Conservation (phyloP, 1,140 invertebrate genomes). For the Episyrphus balteatus region DNA sequence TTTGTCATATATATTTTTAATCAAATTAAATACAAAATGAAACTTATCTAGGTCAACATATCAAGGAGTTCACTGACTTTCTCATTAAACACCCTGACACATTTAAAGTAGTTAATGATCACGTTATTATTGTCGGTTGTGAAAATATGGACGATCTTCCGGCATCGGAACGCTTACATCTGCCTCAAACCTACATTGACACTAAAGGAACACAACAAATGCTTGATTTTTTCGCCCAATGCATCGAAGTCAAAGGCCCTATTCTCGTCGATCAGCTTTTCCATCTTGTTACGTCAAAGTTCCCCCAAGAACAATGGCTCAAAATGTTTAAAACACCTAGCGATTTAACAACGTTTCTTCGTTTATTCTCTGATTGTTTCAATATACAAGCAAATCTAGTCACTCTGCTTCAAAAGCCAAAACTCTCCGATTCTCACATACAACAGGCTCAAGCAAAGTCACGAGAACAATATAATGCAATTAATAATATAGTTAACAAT, state of each 20-base stretch:
- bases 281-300: conserved; percentile 62
- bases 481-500: conserved; percentile 21
- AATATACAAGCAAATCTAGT: conserved; percentile 83
- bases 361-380: conserved; percentile 82
- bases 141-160: conserved; percentile 45
- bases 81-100: conserved; percentile 71
- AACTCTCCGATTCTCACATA: conserved; percentile 47
- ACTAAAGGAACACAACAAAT: conserved; percentile 63
- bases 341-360: conserved; percentile 76
- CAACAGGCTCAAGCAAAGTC: conserved; percentile 33
- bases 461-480: conserved; percentile 32
- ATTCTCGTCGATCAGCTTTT: conserved; percentile 78
- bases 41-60: conserved; percentile 58
- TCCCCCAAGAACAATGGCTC: conserved; percentile 65
- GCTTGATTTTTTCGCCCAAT: conserved; percentile 65
- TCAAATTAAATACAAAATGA: neutral
- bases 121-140: conserved; percentile 50
- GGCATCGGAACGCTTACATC: conserved; percentile 44
- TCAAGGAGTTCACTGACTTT: conserved; percentile 90
- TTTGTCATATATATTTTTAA: too few relatives aligned
- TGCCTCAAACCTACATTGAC: conserved; percentile 68
- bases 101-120: conserved; percentile 82
- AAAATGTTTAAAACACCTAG: conserved; percentile 76
- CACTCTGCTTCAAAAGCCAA: conserved; percentile 59
- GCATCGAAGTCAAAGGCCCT: conserved; percentile 62